Conservation (phyloP, 2,888 invertebrate species). For the Ypsolopha sequella region DNA sequence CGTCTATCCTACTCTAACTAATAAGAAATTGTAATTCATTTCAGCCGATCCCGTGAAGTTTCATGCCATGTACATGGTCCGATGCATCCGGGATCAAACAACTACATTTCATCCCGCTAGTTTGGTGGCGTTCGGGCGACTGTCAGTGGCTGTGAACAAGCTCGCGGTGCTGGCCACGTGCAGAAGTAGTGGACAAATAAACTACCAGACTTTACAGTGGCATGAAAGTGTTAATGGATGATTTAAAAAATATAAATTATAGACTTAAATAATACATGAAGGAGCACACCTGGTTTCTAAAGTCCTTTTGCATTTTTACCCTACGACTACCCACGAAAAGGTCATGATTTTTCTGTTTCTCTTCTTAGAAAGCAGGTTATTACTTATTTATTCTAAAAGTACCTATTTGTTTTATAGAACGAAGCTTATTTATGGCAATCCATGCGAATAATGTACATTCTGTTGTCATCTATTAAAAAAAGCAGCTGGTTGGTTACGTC, state of each 20-base stretch:
- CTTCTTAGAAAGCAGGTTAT: no score
- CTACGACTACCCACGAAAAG: no score
- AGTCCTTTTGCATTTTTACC: no score
- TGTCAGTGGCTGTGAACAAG: conserved; percentile 85
- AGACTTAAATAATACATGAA: not conserved
- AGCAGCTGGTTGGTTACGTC: no score
- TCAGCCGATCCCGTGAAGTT: conserved; percentile 84
- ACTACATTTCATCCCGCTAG: conserved; percentile 60
- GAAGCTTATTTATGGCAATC: no score
- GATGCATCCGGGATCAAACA: conserved; percentile 69
- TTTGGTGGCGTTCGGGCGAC: conserved; percentile 77
- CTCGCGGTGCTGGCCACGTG: conserved; percentile 76
- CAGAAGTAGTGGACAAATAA: conserved; percentile 42
- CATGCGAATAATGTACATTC: no score
- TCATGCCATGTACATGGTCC: conserved; percentile 83
- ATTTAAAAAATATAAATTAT: not conserved
- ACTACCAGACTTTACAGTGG: conserved; percentile 73
- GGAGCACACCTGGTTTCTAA: no score
- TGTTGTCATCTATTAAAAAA: no score
- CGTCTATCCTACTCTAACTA: no score
- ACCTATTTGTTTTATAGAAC: no score
- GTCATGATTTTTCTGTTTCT: no score
- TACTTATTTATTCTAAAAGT: no score
- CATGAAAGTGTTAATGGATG: conserved; percentile 44
- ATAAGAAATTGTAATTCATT: conserved; percentile 19